Percentiles rank a stretch among this genome's conserved stretches.
Evolutionary conservation across 1,140 invertebrate genomes (phyloP).

Genomic region (Hestina assimilis): DNA sequence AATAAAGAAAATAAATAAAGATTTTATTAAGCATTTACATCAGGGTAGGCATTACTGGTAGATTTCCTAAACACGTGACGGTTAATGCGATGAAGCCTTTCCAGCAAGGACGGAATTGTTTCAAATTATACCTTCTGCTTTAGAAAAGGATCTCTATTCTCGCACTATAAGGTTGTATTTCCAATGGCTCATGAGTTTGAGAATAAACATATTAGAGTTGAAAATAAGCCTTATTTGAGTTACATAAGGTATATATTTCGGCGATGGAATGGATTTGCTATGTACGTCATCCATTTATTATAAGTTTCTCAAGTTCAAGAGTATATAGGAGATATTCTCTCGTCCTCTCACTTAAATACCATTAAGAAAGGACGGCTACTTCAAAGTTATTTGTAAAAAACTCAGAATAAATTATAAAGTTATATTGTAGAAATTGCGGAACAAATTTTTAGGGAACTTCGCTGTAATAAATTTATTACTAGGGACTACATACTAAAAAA

Average conservation of each 20-base stretch:
- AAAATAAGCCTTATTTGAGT: background rate
- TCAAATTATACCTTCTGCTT: background rate
- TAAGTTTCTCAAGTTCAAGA: constrained; percentile 24
- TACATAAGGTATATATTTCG: background rate
- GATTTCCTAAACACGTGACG: constrained; percentile 44
- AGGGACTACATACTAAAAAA: too few species aligned
- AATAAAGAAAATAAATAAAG: too few species aligned
- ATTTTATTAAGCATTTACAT: constrained; percentile 3
- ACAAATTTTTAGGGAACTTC: too few species aligned
- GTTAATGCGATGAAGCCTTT: constrained; percentile 55
- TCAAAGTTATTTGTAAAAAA: too few species aligned
- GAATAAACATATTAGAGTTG: background rate
- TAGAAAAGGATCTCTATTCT: constrained; percentile 3
- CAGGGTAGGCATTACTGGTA: constrained; percentile 22
- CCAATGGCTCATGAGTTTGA: background rate
- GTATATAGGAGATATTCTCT: too few species aligned
- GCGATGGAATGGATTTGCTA: background rate
- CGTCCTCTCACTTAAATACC: too few species aligned
- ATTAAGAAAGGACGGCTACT: too few species aligned
- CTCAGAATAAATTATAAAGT: too few species aligned
- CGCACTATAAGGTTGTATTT: background rate
- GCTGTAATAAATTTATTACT: too few species aligned
- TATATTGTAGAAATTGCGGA: too few species aligned
- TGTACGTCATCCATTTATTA: constrained; percentile 5
- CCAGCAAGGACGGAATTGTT: constrained; percentile 35